Base-by-base conservation (phyloP, 2,113 vertebrate species). In the Poeciliopsis occidentalis region DNA sequence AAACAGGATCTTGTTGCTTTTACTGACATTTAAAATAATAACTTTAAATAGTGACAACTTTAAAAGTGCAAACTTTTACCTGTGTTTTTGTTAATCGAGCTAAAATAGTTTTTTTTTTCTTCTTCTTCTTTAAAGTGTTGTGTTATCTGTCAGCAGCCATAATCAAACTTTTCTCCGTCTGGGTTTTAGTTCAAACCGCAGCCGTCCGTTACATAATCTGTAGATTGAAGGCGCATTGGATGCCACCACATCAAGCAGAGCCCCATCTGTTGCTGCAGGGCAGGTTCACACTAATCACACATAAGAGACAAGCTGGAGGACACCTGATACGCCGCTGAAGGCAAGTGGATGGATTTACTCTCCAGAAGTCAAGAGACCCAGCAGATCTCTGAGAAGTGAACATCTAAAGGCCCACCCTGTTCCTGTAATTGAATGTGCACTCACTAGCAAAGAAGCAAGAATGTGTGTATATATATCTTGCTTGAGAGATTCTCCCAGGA, bases 351-450 rank as follows among this genome's bases (percentile, higher is more conserved):
- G 80, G 87, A 89, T 92, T 89, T 78, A 87, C 80, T 88, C 85
- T 80, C 44, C 7, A 30, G 76, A 72, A 90, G 85, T 77, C 87
- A 78, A 77, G 69, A 70, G 85, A 76, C 76, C 80, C 39, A 69
- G 84, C 78, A 73, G 82, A 90, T 88, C 86, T 74, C 60, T 87
- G 88, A 90, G 80, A 47, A 64, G 76, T 76, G 85, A 87, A 87
- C 90, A 86, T 92, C 83, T 90, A 79, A 89, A 88, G 85, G 84
- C 75, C 82, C 78, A 86, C 80, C 83, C 83, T 78, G 65, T 64
- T 89, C 78, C 51, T 80, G 79, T 92, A 92, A 93, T 91, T 92
- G 88, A 91, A 93, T 91, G 90, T 88, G 88, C 87, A 87, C 85
- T 88, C 86, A 81, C 79, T 80, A 78, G 78, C 73, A 8, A 71